A percentile compares a stretch with the other conserved stretches of the same genome.
phyloP scores from a whole-genome alignment of 2,888 invertebrate species.

The Temnothorax rugatulus region DNA sequence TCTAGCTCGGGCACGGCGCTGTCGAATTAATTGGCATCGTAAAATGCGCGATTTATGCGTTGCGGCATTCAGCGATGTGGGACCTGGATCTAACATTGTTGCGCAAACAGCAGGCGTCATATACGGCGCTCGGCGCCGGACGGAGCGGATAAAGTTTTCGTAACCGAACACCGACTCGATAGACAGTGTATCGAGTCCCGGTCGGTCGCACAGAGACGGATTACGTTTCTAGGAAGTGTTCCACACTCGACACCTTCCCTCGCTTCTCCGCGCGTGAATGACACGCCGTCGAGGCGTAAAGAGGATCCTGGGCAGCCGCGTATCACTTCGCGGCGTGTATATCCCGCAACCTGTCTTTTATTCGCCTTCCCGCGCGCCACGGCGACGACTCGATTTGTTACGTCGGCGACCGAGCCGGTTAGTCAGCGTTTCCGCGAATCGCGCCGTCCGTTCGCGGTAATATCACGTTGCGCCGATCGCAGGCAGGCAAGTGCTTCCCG shows the following conservation, averaged over 20 bases:
- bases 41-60: slow-evolving; percentile 12
- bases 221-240: slow-evolving; percentile 71
- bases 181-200: slow-evolving; percentile 38
- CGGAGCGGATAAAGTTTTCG: slow-evolving; percentile 65
- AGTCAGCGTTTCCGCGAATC: slow-evolving; percentile 67
- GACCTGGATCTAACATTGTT: slow-evolving; percentile 40
- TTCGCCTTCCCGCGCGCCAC: slow-evolving; percentile 6
- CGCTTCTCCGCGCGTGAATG: slow-evolving; percentile 38
- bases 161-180: slow-evolving; percentile 64
- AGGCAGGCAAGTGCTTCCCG: slow-evolving; percentile 23
- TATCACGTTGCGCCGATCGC: slow-evolving; percentile 29
- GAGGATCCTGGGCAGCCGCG: neutral
- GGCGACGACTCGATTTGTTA: slow-evolving; percentile 46
- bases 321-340: neutral
- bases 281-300: slow-evolving; percentile 29
- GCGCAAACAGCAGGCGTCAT: slow-evolving; percentile 39
- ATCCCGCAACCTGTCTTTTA: neutral
- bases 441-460: slow-evolving; percentile 58
- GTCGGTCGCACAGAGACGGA: slow-evolving; percentile 40
- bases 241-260: slow-evolving; percentile 55
- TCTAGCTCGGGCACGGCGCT: neutral
- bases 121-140: slow-evolving; percentile 25
- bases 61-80: slow-evolving; percentile 1
- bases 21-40: slow-evolving; percentile 31
- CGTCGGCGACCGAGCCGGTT: slow-evolving; percentile 57